Evolutionary conservation across 2,113 vertebrate species (phyloP), one percentile per base, ranked within the genome.

Genomic region (Peromyscus polionotus): DNA sequence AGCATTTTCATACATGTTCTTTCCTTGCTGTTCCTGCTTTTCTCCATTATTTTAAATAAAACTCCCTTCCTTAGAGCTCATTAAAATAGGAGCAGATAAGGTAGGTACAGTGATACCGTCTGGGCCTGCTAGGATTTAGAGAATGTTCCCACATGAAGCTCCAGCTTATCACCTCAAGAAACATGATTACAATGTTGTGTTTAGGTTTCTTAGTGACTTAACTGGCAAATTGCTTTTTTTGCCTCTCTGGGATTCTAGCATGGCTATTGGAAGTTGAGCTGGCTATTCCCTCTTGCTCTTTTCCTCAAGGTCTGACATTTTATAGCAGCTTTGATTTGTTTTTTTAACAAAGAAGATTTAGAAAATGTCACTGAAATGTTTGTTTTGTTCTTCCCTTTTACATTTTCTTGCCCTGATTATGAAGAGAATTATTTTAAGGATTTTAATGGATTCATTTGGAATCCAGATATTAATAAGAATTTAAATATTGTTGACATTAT

Each of bases 171-270:
- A 95, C 42, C 87, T 65, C 81, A 93, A 95, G 13, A 75, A 93
- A 90, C 77, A 54, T 94, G 91, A 96, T 97, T 96, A 90, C 24
- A 95, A 97, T 96, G 93, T 80, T 90, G 57, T 36, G 89, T 94
- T 91, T 91, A 7, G 33, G 48, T 79, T 97, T 97, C 81, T 87
- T 88, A 79, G 79, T 42, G 33, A 94, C 93, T 93, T 97, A 93
- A 97, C 95, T 97, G 93, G 85, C 57, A 97, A 97, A 97, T 95
- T 96, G 75, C 68, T 72, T 86, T 77, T 77, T 92, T 33, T 61
- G 51, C 54, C 65, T 94, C 76, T 45, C 73, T 95, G 48, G 85
- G 91, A 96, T 95, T 91, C 61, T 19, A 80, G 59, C 54, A 83
- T 96, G 63, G 68, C 45, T 97, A 85, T 87, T 93, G 93, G n/a